Evolutionary conservation across 2,113 vertebrate species (phyloP).

Genomic region (Balaeniceps rex): DNA sequence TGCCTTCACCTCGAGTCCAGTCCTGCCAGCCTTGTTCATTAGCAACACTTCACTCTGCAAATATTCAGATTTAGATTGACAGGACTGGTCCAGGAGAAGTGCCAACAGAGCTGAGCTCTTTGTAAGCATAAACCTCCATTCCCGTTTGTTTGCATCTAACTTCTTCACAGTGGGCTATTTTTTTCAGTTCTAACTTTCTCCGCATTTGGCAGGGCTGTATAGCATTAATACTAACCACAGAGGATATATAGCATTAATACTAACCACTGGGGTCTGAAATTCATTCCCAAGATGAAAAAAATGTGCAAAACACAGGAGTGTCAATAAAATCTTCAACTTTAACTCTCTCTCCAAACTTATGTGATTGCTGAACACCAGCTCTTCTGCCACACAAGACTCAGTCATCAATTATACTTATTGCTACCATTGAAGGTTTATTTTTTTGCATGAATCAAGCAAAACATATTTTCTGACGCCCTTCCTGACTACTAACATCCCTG

Average conservation of each 20-base stretch:
- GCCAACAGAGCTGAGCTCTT: slow-evolving; percentile 6
- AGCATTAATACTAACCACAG: slow-evolving; percentile 21
- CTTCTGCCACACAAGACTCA: neutral
- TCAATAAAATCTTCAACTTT: slow-evolving; percentile 27
- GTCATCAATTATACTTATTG: slow-evolving; percentile 2
- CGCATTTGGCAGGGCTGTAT: neutral
- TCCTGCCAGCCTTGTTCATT: slow-evolving; percentile 24
- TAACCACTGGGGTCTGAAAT: slow-evolving; percentile 20
- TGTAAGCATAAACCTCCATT: slow-evolving; percentile 6
- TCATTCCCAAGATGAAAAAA: slow-evolving; percentile 19
- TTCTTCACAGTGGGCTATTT: neutral
- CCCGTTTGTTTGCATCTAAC: neutral
- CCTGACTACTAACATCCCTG: neutral
- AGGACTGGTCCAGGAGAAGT: slow-evolving; percentile 12
- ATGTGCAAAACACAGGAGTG: neutral
- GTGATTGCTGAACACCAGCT: neutral
- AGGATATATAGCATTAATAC: slow-evolving; percentile 12
- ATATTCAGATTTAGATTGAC: slow-evolving; percentile 43
- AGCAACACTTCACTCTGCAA: slow-evolving; percentile 50
- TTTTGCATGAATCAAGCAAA: neutral
- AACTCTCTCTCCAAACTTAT: neutral
- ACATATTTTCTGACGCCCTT: neutral
- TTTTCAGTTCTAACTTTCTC: neutral
- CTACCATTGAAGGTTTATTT: neutral
- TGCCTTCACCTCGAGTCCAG: neutral